These are phyloP conservation scores for Chlorodrepanis virens DNA, from an alignment of 2,113 vertebrate species.

Conservation along the genomic window DNA sequence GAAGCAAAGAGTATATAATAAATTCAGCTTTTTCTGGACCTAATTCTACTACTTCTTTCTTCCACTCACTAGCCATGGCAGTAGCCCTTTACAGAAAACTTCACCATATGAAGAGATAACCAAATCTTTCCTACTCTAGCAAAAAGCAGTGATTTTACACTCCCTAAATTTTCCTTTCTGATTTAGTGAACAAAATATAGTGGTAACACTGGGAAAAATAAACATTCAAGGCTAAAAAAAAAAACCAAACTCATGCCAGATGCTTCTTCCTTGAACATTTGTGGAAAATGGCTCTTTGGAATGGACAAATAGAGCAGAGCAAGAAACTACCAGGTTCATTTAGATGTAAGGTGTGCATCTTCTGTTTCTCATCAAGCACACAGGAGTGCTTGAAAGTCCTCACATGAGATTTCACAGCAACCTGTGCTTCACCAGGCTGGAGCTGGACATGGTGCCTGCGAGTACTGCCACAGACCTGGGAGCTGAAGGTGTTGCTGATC, in stretches of 20 bases:
- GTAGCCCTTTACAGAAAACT: neutral
- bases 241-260: fast-evolving
- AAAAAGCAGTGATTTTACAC: neutral
- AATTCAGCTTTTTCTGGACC: neutral
- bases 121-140: neutral
- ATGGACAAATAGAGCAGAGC: neutral
- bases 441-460: neutral
- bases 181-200: neutral
- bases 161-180: neutral
- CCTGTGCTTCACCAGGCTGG: neutral
- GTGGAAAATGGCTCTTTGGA: neutral
- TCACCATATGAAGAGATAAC: neutral
- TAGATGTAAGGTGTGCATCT: neutral
- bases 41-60: neutral
- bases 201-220: neutral
- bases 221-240: neutral
- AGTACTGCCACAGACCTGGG: neutral
- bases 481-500: neutral
- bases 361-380: neutral
- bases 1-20: neutral
- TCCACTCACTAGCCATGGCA: neutral
- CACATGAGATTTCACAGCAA: neutral
- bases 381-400: neutral
- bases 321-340: neutral
- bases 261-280: neutral